Base-by-base conservation (phyloP, 2,888 invertebrate species). In the Synergus umbraculus region DNA sequence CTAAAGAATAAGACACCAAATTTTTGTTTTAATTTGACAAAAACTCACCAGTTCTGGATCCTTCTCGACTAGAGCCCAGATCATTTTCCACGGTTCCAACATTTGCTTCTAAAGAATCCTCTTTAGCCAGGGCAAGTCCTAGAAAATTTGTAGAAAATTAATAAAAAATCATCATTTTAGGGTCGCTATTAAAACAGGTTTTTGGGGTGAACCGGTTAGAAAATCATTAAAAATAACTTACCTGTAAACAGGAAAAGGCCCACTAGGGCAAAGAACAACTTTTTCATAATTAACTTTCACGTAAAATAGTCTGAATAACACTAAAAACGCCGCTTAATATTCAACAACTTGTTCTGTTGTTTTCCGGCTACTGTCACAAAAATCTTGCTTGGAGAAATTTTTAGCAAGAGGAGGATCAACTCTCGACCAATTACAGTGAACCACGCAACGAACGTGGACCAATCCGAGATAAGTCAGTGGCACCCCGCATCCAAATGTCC, bases 51-150 rank as follows among this genome's bases (percentile, higher is more conserved):
- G 98, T 99, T 92, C 97, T 95, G 10, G 98, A 98, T 81, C 95
- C 97, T 92, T 98, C 97, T 84, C 97, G 94, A 83, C 96, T 97
- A 69, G 97, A 95, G 15, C 98, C 98, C 79, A 98, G 93, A 92
- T 98, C 97, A 49, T 94, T 93, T 76, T 97, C 97, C 78, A 96
- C 94, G 7, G 94, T 96, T 87, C 95, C 94, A 73, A 94, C 92
- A 63, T 93, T 93, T 60, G 92, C 93, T 80, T 94, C 94, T 29
- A 91, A 91, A 2, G 89, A 91, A 9, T 82, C 77, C 87, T 93
- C 93, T 88, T 90, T 88, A 46, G 93, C 94, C 69, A 84, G 87
- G 77, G 91, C 92, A 86, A 92, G 82, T 69, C 89, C 91, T 91
- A 76, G 18, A 81, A 41, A 60, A 78, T 69, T 64, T 10, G 9